Base-by-base conservation (phyloP, 2,113 vertebrate species). In the Corythaixoides concolor region DNA sequence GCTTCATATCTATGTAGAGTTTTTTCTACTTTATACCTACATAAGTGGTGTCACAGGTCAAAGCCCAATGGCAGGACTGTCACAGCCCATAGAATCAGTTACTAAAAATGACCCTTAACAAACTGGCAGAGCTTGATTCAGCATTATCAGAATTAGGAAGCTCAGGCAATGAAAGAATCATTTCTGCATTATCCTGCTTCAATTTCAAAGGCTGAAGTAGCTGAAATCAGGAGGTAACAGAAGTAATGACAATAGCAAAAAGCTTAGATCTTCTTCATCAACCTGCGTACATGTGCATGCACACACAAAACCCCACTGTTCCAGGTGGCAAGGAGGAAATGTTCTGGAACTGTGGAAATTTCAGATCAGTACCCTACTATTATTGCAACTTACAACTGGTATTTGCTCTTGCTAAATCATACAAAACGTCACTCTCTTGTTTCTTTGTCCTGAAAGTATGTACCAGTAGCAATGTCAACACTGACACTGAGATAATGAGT, bases 201-300 rank as follows among this genome's bases (percentile, higher is more conserved):
- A 55, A 0, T 68, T 90, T 78, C 33, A 89, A 82, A 68, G 68
- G 33, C 33, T 68, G 64, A 73, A 86, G 35, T 35, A 56, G 47
- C 64, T 82, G 76, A 49, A 89, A 73, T 21, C 70, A 78, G 64
- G 35, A 47, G 41, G 49, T 86, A 78, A 82, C 41, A 50, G 52
- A 76, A 67, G 7, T 21, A 62, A 62, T 15, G 39, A 24, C 15
- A 67, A 60, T 30, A 62, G 35, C 39, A 43, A 60, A 81, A 66
- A 52, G 47, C 30, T 76, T 62, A 50, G 45, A 45, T 43, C 11
- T 22, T 24, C 49, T 74, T 64, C 60, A 21, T 43, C 56, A 73
- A 28, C 27, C n/a, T 37, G 9, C 15, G 32, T 18, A 56, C 4
- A 45, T 0, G 0, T 11, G 39, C 66, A 27, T 0, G 0, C 35